These are phyloP conservation scores for Rallus crepitans DNA, from an alignment of 2,797 vertebrate species.

Conservation along the genomic window DNA sequence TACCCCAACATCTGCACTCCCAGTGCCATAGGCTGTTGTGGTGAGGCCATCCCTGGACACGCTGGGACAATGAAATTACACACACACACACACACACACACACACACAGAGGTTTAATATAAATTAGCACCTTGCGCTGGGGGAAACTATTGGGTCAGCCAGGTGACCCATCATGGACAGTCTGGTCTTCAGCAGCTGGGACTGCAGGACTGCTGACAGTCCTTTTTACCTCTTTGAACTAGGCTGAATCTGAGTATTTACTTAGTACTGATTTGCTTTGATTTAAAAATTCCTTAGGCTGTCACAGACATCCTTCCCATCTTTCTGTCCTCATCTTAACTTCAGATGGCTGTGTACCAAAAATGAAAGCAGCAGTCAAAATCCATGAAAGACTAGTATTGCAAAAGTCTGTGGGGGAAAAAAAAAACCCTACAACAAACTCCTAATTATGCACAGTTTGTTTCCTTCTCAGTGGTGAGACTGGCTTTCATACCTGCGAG, in stretches of 20 bases:
- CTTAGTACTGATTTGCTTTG: neutral
- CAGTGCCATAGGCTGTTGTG: fast-evolving
- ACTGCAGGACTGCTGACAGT: neutral
- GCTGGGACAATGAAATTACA: neutral
- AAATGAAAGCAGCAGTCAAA: neutral
- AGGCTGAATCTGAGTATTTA: neutral
- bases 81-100: neutral
- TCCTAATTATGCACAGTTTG: neutral
- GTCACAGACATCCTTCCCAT: neutral
- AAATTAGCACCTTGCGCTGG: fast-evolving
- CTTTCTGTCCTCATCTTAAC: neutral
- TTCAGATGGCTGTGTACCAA: neutral
- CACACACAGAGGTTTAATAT: neutral
- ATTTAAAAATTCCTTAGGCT: neutral
- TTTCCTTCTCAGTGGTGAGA: neutral
- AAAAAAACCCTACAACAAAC: neutral
- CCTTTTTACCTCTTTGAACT: neutral
- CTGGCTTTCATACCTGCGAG: neutral
- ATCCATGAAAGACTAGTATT: neutral
- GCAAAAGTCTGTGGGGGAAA: neutral
- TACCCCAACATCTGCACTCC: too few species aligned
- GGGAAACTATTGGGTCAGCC: neutral
- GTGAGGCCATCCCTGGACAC: fast-evolving
- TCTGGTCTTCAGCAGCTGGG: neutral
- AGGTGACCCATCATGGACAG: neutral